These are phyloP conservation scores for Umimayanthus kanabou DNA, from an alignment of 92 coral and sea anemone genomes.

Conservation along the genomic window DNA sequence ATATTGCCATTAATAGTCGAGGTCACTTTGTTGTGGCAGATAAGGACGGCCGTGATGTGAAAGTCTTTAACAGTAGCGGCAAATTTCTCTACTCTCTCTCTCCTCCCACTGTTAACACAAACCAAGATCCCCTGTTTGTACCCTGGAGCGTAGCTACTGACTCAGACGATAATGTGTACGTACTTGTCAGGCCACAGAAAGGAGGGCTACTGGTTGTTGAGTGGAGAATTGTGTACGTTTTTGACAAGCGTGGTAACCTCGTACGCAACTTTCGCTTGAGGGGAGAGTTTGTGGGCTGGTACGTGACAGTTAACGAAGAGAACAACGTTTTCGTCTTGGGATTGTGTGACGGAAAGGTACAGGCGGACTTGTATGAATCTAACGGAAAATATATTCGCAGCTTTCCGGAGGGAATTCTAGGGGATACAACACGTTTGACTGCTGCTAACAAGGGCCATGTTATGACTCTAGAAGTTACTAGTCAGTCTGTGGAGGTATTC, in stretches of 20 bases:
- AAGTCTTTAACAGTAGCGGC: conserved; percentile 47
- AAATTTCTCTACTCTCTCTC: conserved; percentile 23
- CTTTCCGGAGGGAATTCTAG: conserved; percentile 26
- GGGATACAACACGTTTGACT: conserved; percentile 24
- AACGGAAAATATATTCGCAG: conserved; percentile 36
- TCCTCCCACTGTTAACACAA: neutral
- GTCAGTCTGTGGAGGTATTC: conserved; percentile 30
- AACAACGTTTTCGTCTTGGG: conserved; percentile 29
- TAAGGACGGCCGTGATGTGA: neutral
- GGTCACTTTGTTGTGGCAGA: conserved; percentile 46
- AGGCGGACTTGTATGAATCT: conserved; percentile 27
- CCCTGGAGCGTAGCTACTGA: conserved; percentile 28
- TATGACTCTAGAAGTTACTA: conserved; percentile 4
- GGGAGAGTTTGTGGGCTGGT: neutral
- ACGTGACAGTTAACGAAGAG: conserved; percentile 31
- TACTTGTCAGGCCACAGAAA: neutral
- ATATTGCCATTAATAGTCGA: conserved; percentile 33
- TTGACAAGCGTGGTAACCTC: conserved; percentile 19
- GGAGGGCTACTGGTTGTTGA: neutral
- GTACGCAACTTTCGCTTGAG: conserved; percentile 10
- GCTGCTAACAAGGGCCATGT: conserved; percentile 31
- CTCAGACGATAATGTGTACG: conserved; percentile 26
- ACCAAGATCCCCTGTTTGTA: neutral
- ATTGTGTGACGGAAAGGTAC: neutral
- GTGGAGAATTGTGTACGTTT: neutral